Conservation (phyloP, 2,797 vertebrate genomes). For the Pseudotriccus pelzelni region DNA sequence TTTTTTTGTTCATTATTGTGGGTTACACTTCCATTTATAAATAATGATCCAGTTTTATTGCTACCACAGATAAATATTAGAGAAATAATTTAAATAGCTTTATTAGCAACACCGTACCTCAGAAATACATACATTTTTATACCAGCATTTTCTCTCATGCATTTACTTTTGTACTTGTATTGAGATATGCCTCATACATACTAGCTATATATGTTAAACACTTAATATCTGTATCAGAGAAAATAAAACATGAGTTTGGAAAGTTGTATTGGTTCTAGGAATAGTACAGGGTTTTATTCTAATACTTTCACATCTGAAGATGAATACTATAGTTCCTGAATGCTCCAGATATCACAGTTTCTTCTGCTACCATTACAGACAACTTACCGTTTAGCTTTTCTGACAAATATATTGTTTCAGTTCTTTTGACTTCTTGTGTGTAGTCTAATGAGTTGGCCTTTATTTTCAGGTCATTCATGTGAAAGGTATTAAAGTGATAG, state of each 20-base stretch:
- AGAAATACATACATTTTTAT: background rate
- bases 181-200: background rate
- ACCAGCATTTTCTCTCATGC: background rate
- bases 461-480: background rate
- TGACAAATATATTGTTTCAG: background rate
- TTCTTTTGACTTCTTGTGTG: background rate
- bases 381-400: background rate
- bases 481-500: background rate
- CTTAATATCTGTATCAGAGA: background rate
- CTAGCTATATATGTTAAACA: background rate
- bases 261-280: background rate
- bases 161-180: background rate
- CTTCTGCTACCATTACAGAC: background rate
- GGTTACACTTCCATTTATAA: constrained; percentile 14
- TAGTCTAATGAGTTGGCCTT: background rate
- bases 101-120: background rate
- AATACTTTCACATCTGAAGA: background rate
- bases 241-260: background rate
- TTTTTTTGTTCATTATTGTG: constrained; percentile 14
- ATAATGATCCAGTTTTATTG: background rate
- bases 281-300: background rate
- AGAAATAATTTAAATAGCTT: constrained; percentile 22
- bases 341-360: background rate
- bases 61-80: constrained; percentile 1
- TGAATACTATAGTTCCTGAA: fast-evolving